Conservation (phyloP, 2,113 vertebrate genomes). For the Pogona vitticeps region DNA sequence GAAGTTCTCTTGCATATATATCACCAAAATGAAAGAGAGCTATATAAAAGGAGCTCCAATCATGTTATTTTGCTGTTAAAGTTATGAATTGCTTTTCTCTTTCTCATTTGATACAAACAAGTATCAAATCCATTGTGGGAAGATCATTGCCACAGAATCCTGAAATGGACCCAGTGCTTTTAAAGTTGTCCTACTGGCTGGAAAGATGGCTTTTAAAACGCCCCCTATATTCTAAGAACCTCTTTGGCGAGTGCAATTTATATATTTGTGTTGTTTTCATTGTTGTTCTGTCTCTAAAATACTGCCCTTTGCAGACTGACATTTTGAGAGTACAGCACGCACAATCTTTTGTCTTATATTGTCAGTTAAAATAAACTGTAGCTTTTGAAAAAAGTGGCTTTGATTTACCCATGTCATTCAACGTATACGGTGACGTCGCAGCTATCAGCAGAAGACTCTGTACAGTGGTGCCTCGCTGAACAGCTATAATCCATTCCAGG, state of each 20-base stretch:
- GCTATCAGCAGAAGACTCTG: background rate
- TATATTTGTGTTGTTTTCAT: conserved; percentile 33
- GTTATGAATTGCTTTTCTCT: conserved; percentile 19
- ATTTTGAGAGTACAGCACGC: conserved; percentile 43
- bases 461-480: too few species aligned
- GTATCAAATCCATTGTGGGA: conserved; percentile 49
- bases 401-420: conserved; percentile 56
- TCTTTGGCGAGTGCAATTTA: conserved; percentile 60
- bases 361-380: conserved; percentile 73
- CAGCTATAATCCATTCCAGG: too few species aligned
- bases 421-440: background rate
- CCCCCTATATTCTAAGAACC: conserved; percentile 54
- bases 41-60: background rate
- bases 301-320: conserved; percentile 34
- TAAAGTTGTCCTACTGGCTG: conserved; percentile 28
- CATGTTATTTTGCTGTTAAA: background rate
- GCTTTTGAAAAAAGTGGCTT: conserved; percentile 67
- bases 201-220: conserved; percentile 25
- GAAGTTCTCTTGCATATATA: background rate
- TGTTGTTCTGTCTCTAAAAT: conserved; percentile 60
- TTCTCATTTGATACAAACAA: conserved; percentile 33
- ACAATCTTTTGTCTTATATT: conserved; percentile 64
- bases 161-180: conserved; percentile 48
- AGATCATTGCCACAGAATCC: conserved; percentile 55
- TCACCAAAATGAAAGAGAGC: background rate